Evolutionary conservation across 2,888 invertebrate genomes (phyloP).

Genomic region (Heliconius ethilla): DNA sequence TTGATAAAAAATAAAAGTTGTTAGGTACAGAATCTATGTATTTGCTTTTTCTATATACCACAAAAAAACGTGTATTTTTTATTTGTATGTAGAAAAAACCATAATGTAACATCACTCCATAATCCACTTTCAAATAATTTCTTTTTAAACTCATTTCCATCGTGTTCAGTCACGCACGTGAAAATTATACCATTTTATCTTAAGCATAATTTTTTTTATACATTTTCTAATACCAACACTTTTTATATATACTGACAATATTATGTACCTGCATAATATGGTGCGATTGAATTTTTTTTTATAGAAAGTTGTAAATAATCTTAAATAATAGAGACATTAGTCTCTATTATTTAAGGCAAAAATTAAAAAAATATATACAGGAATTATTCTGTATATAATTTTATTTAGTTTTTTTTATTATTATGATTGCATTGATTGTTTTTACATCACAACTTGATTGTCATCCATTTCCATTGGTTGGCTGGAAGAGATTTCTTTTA

Average conservation of each 20-base stretch:
- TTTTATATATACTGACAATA: too few relatives aligned
- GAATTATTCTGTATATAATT: too few relatives aligned
- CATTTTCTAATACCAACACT: too few relatives aligned
- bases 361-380: too few relatives aligned
- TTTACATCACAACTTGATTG: too few relatives aligned
- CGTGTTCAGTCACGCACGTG: neutral
- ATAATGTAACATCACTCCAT: neutral
- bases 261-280: neutral
- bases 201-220: too few relatives aligned
- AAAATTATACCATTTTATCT: neutral
- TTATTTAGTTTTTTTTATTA: too few relatives aligned
- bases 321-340: neutral
- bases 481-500: too few relatives aligned
- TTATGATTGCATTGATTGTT: too few relatives aligned
- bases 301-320: neutral
- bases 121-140: neutral
- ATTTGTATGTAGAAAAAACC: neutral
- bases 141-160: neutral
- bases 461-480: too few relatives aligned
- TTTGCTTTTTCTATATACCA: neutral
- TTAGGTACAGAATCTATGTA: neutral
- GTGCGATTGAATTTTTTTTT: neutral
- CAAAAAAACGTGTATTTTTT: neutral
- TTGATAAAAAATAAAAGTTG: neutral
- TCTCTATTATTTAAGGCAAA: too few relatives aligned